phyloP scores from a whole-genome alignment of 2,113 vertebrate species.

The Dicentrarchus labrax region DNA sequence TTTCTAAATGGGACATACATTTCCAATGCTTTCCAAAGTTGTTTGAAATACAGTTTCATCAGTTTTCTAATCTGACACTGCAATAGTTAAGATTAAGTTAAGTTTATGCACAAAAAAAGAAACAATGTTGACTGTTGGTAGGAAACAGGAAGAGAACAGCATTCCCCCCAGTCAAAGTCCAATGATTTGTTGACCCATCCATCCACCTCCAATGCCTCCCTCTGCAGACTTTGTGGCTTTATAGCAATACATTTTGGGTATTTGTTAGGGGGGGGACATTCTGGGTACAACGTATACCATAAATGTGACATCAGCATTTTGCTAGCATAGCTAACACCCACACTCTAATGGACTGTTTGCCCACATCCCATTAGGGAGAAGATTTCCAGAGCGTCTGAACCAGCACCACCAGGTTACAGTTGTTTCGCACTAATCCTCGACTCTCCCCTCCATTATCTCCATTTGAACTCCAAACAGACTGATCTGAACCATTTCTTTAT shows the following conservation, averaged over 20 bases:
- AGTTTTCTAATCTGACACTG: not conserved
- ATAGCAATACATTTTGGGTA: not conserved
- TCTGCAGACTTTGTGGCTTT: slow-evolving; percentile 18
- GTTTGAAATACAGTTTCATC: not conserved
- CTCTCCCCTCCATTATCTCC: not conserved
- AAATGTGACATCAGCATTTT: slow-evolving; percentile 16
- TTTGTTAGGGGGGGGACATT: not conserved
- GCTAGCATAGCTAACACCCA: not conserved
- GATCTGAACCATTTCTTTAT: slow-evolving; percentile 1
- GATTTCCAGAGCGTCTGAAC: slow-evolving; percentile 4
- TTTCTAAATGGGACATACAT: not conserved
- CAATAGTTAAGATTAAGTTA: too few species aligned
- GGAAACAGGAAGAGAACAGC: not conserved
- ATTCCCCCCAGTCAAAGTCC: not conserved
- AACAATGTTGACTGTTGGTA: not conserved
- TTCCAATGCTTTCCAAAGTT: not conserved
- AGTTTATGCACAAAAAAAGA: not conserved
- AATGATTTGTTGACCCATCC: not conserved
- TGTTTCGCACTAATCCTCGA: not conserved
- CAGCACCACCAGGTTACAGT: not conserved
- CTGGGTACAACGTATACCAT: not conserved
- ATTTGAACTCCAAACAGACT: not conserved
- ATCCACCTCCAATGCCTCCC: slow-evolving; percentile 6
- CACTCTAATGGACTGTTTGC: not conserved
- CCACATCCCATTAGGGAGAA: not conserved